Base-by-base conservation (phyloP, 1,140 invertebrate genomes). In the Brachionus calyciflorus region DNA sequence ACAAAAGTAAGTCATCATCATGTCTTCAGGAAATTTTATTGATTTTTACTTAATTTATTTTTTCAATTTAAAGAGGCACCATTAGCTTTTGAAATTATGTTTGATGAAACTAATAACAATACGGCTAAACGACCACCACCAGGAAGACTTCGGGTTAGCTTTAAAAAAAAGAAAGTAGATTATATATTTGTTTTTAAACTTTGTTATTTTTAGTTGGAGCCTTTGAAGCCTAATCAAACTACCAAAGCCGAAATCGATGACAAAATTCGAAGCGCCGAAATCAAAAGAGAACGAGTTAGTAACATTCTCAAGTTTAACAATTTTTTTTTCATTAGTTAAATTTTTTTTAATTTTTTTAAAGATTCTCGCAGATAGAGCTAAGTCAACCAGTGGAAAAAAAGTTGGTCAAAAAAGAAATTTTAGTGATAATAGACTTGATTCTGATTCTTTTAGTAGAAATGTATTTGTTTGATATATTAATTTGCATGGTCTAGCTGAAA, bases 341-440 rank as follows among this genome's bases (percentile, higher is more conserved):
- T 6, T n/a, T 33, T 48, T 46, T 51, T 69, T 30, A 46, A n/a
- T 28, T 12, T 48, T 70, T 48, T 6, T 48, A 3, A 12, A 73
- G 69, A 73, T 73, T 30, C 69, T 73, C 26, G 69, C 69, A 28
- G 69, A 73, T 24, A 73, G 69, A 41, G 69, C 69, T 3, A 73
- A 73, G 21, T 51, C 69, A 19, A 37, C 69, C 10, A 55, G 69
- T 73, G 30, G 37, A 40, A 73, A 51, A 24, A 65, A 65, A 28
- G 44, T 44, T 26, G 44, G 19, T 65, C 37, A 41, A 65, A 37
- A 37, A 12, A 12, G 30, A 65, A 44, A 65, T 37, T n/a, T n/a
- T n/a, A 65, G 24, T 44, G 37, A 65, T 44, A 44, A 41, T 65
- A 41, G 60, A 44, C 30, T 65, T 41, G 60, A 65, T 6, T 19